A percentile compares a stretch with the other conserved stretches of the same genome.
These are phyloP conservation scores for Eptesicus fuscus DNA, from an alignment of 2,113 vertebrate genomes.

Conservation along the genomic window DNA sequence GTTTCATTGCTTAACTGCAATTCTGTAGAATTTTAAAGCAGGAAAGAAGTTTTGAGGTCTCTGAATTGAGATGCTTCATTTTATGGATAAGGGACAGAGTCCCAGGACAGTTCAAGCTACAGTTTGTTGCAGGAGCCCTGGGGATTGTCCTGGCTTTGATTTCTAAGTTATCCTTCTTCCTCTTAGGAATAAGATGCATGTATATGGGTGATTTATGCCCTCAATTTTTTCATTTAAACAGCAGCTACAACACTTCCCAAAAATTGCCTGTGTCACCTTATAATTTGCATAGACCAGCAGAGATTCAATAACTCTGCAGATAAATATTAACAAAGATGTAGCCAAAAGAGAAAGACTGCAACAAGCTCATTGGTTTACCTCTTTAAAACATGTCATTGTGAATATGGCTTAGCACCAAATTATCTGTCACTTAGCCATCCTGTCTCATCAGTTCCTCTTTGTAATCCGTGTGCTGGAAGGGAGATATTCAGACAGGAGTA, in stretches of 20 bases:
- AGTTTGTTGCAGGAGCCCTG: not conserved
- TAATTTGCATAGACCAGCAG: constrained; percentile 13
- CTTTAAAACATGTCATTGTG: constrained; percentile 63
- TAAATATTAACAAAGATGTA: constrained; percentile 28
- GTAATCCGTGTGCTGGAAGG: not conserved
- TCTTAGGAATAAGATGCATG: not conserved
- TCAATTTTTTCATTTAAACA: constrained; percentile 7
- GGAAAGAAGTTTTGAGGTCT: not conserved
- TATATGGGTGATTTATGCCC: not conserved
- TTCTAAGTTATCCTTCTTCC: not conserved
- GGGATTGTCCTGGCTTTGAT: not conserved
- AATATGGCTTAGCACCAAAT: constrained; percentile 54
- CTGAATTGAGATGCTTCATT: not conserved
- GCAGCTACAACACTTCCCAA: not conserved
- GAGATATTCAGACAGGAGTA: not conserved
- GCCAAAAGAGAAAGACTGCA: constrained; percentile 21
- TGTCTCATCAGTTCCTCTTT: constrained; percentile 41
- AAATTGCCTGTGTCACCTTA: constrained; percentile 7
- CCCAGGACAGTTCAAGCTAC: not conserved
- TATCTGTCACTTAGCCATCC: constrained; percentile 60
- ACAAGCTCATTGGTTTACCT: constrained; percentile 55
- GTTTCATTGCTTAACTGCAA: not conserved
- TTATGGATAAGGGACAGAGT: not conserved
- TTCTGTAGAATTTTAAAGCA: constrained; percentile 11
- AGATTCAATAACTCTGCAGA: not conserved